Percentiles rank a stretch among this genome's conserved stretches.
Evolutionary conservation across 2,113 vertebrate species (phyloP).

Genomic region (Polyodon spathula): DNA sequence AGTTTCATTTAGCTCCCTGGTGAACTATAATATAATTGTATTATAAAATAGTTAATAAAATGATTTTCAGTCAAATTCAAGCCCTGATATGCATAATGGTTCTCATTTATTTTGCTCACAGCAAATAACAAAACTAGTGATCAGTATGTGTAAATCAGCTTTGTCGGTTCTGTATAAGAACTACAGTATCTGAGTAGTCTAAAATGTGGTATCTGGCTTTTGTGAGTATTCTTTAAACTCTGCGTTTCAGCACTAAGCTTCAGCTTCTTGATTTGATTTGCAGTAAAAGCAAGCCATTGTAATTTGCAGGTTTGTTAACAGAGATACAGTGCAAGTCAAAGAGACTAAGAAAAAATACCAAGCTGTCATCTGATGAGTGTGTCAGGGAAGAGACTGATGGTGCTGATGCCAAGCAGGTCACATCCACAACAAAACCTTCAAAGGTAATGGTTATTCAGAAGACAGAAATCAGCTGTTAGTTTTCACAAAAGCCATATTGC

Average conservation of each 20-base stretch:
- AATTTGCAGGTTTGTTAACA: constrained; percentile 78
- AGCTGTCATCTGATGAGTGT: constrained; percentile 56
- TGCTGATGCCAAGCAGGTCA: constrained; percentile 75
- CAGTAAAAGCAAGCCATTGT: background rate
- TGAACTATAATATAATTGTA: no score
- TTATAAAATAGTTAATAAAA: no score
- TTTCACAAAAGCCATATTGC: no score
- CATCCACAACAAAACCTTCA: constrained; percentile 75
- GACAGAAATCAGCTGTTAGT: no score
- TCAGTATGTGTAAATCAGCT: no score
- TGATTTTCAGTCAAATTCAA: no score
- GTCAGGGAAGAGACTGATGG: constrained; percentile 61
- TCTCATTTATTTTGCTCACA: no score
- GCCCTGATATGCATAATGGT: no score
- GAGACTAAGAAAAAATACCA: constrained; percentile 80
- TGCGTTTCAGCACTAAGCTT: background rate
- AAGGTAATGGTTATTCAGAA: constrained; percentile 54
- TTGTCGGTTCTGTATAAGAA: no score
- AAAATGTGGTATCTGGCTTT: background rate
- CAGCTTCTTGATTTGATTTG: background rate
- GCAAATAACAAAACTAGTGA: no score
- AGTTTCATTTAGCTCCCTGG: no score
- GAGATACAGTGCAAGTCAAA: constrained; percentile 98
- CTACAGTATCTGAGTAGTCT: no score
- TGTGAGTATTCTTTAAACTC: background rate